These are phyloP conservation scores for Dipodomys merriami DNA, from an alignment of 2,113 vertebrate genomes.

Conservation along the genomic window DNA sequence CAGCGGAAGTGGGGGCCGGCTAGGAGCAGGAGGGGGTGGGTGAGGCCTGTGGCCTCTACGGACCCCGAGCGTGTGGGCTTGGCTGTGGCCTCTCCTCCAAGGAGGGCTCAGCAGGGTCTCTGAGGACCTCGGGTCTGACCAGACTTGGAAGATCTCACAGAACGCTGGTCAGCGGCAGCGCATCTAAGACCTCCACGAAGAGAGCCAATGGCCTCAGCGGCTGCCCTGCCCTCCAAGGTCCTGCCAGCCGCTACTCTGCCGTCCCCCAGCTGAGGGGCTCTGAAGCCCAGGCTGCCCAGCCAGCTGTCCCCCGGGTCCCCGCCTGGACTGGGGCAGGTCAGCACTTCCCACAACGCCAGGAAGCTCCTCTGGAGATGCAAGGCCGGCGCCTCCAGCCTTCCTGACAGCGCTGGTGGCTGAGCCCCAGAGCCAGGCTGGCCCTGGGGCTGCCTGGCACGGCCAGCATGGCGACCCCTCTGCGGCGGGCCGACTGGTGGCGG, in stretches of 20 bases:
- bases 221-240: background rate
- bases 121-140: background rate
- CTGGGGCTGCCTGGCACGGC: background rate
- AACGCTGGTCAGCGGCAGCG: background rate
- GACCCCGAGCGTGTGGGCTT: too few relatives aligned
- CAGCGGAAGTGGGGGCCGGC: conserved; percentile 88
- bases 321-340: too few relatives aligned
- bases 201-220: too few relatives aligned
- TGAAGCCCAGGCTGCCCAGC: background rate
- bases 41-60: background rate
- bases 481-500: background rate
- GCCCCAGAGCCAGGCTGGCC: background rate
- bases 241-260: too few relatives aligned
- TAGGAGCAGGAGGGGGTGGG: background rate
- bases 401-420: fast-evolving
- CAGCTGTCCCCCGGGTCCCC: background rate
- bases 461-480: background rate
- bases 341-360: background rate
- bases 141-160: background rate
- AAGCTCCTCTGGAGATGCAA: background rate
- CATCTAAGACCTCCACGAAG: background rate
- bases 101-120: too few relatives aligned
- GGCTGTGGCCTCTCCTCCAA: background rate
- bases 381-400: too few relatives aligned
- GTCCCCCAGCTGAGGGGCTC: background rate